Evolutionary conservation across 2,888 invertebrate genomes (phyloP).

Genomic region (Bugulina stolonifera): DNA sequence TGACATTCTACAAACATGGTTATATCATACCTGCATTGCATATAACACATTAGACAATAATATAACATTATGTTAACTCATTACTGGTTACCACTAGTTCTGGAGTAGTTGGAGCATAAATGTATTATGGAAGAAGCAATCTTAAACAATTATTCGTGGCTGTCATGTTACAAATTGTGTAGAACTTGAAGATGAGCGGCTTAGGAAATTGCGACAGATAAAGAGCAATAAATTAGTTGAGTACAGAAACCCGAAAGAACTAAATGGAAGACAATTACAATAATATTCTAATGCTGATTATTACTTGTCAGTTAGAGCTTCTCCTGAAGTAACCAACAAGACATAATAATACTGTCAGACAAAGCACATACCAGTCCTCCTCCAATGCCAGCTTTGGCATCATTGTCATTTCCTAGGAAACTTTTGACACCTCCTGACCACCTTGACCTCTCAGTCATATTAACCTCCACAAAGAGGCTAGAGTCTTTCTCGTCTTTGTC

Average conservation of each 20-base stretch:
- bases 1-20: slow-evolving; percentile 12
- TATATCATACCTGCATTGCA: too few species aligned
- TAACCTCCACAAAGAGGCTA: not conserved
- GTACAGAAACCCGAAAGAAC: too few species aligned
- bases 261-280: too few species aligned
- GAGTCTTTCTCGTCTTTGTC: not conserved
- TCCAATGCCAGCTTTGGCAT: not conserved
- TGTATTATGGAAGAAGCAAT: too few species aligned
- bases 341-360: too few species aligned
- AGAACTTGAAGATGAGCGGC: too few species aligned
- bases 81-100: not conserved
- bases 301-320: too few species aligned
- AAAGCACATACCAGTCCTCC: not conserved
- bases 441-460: not conserved
- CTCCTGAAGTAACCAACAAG: too few species aligned
- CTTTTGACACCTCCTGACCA: slow-evolving; percentile 15
- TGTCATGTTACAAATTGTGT: too few species aligned
- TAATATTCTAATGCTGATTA: too few species aligned
- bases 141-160: too few species aligned
- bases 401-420: not conserved
- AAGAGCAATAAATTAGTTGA: not conserved
- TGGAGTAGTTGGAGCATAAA: not conserved
- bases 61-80: not conserved
- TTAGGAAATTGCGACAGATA: not conserved
- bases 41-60: not conserved